These are phyloP conservation scores for Barypeithes pellucidus DNA, from an alignment of 2,888 invertebrate genomes.

Conservation along the genomic window DNA sequence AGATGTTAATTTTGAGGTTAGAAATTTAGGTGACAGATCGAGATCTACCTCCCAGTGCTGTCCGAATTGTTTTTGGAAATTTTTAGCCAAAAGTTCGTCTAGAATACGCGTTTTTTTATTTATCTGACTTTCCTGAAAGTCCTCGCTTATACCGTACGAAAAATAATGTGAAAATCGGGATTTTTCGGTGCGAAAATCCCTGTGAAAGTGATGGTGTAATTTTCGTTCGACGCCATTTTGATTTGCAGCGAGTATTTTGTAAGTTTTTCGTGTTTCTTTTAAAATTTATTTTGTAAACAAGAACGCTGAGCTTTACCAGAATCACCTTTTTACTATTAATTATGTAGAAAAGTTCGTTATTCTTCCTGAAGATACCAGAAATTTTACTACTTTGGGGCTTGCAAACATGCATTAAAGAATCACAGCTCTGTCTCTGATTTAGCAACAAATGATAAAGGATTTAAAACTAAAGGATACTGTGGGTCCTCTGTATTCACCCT, in stretches of 20 bases:
- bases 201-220: slow-evolving; percentile 55
- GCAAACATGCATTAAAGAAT: slow-evolving; percentile 6
- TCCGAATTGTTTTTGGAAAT: slow-evolving; percentile 49
- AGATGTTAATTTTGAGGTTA: slow-evolving; percentile 49
- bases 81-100: slow-evolving; percentile 16
- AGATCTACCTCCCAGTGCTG: slow-evolving; percentile 51
- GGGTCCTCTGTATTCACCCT: not conserved
- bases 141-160: not conserved
- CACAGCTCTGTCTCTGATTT: slow-evolving; percentile 16
- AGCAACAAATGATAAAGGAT: slow-evolving; percentile 37
- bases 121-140: not conserved
- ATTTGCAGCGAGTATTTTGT: slow-evolving; percentile 60
- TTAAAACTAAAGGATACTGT: slow-evolving; percentile 13
- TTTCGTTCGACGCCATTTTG: slow-evolving; percentile 55
- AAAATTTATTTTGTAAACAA: slow-evolving; percentile 41
- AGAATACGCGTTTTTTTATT: slow-evolving; percentile 28
- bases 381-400: not conserved
- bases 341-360: not conserved
- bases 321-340: not conserved
- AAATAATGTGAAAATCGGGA: slow-evolving; percentile 48
- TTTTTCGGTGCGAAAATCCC: slow-evolving; percentile 35
- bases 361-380: not conserved
- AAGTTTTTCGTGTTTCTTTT: slow-evolving; percentile 57
- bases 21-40: slow-evolving; percentile 50
- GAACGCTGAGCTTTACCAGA: not conserved